Conservation (phyloP, 2,888 invertebrate genomes). For the Tetranychus piercei region DNA sequence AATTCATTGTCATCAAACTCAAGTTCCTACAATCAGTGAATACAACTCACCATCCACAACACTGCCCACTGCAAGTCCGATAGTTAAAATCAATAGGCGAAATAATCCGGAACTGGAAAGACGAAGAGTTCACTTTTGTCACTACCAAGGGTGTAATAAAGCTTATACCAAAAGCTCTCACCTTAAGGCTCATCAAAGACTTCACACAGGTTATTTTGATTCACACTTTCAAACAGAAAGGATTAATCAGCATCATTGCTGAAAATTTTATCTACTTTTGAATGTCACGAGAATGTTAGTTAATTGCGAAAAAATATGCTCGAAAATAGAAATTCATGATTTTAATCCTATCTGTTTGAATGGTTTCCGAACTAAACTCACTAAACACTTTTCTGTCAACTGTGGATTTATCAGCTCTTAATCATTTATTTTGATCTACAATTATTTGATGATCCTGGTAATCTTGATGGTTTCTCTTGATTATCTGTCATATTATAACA, state of each 20-base stretch:
- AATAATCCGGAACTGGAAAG: constrained; percentile 94
- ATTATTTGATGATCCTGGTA: not conserved
- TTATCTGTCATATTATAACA: too few species aligned
- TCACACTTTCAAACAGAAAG: not conserved
- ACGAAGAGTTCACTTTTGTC: constrained; percentile 82
- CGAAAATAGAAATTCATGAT: too few species aligned
- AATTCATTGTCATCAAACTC: not conserved
- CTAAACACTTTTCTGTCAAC: not conserved
- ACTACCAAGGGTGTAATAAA: constrained; percentile 88
- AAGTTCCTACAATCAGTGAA: constrained; percentile 1
- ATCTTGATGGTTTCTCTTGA: too few species aligned
- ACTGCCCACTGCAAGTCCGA: not conserved
- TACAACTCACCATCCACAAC: not conserved
- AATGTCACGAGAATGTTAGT: too few species aligned
- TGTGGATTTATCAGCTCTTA: not conserved
- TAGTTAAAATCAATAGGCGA: constrained; percentile 47
- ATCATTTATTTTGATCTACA: not conserved
- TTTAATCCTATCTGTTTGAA: not conserved
- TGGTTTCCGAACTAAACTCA: not conserved
- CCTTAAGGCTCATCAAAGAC: constrained; percentile 87
- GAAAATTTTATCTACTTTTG: not conserved
- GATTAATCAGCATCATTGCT: not conserved
- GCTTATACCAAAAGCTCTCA: constrained; percentile 96
- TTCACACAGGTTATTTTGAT: constrained; percentile 66
- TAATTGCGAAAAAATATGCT: too few species aligned